Evolutionary conservation across 2,113 vertebrate species (phyloP).

Genomic region (Nerophis lumbriciformis): DNA sequence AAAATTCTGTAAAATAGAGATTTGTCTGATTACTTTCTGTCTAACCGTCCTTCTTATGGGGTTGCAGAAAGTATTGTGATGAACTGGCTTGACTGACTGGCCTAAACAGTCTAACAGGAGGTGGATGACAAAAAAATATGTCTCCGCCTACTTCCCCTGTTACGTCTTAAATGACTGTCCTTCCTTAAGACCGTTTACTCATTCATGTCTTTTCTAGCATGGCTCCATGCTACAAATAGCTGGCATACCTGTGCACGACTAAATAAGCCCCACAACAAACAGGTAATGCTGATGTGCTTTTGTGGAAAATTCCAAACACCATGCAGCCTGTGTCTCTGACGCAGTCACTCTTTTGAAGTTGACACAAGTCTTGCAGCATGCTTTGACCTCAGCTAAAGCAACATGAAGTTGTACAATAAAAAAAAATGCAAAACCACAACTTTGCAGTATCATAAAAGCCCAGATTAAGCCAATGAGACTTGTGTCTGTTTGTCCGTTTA

Average conservation of each 20-base stretch:
- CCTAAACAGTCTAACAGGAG: slow-evolving; percentile 35
- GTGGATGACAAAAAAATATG: slow-evolving; percentile 12
- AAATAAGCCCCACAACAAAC: slow-evolving; percentile 36
- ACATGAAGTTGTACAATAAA: slow-evolving; percentile 2
- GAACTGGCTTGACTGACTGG: slow-evolving; percentile 51
- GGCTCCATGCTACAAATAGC: slow-evolving; percentile 23
- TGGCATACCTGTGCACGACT: slow-evolving; percentile 34
- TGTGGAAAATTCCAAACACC: neutral
- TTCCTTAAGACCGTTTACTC: slow-evolving; percentile 50
- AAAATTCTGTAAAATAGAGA: slow-evolving; percentile 7
- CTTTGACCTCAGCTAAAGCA: neutral
- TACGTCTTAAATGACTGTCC: slow-evolving; percentile 24
- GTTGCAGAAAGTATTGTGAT: slow-evolving; percentile 55
- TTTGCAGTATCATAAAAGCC: slow-evolving; percentile 38
- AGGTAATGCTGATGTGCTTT: slow-evolving; percentile 1
- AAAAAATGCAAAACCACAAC: slow-evolving; percentile 11
- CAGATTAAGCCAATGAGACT: slow-evolving; percentile 35
- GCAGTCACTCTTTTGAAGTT: slow-evolving; percentile 5
- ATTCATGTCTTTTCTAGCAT: slow-evolving; percentile 20
- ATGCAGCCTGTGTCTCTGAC: neutral
- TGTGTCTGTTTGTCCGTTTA: slow-evolving; percentile 21
- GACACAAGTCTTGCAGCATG: neutral
- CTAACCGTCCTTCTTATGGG: slow-evolving; percentile 45
- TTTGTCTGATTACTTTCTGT: slow-evolving; percentile 35
- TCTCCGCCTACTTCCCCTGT: slow-evolving; percentile 55